Base-by-base conservation (phyloP, 2,797 vertebrate genomes). In the Sebastes itinus region DNA sequence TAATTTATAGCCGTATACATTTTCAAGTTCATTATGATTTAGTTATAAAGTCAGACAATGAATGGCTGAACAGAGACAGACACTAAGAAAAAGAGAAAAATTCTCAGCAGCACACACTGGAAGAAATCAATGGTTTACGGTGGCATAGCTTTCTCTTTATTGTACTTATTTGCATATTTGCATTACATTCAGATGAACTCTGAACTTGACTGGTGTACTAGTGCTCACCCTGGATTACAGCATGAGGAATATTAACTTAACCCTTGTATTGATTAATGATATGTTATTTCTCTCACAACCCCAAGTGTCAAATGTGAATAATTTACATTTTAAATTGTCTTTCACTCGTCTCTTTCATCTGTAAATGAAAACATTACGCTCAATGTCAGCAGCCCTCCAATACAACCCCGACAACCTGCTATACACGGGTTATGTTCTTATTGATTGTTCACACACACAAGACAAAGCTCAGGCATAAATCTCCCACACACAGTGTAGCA, bases 371-470 rank as follows among this genome's bases (percentile, higher is more conserved):
- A 69, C 63, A 75, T 23, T 35, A 58, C 23, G 28, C 52, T 71
- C 67, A 54, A 14, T 76, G 73, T 84, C 56, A 55, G 74, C 49
- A 75, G 67, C 66, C 79, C 35, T 73, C 59, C 54, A 22, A 74
- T 65, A 52, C 63, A 72, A 89, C 72, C 85, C 59, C 6, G 23
- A n/a, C 27, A 77, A 80, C 72, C 82, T 60, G 69, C 73, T 52
- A 58, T 72, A 62, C 79, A 77, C 20, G 61, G 84, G 77, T 84
- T 78, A 79, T 63, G 65, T 63, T 83, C 60, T 42, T 78, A 92
- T 91, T 85, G 89, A 91, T 92, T 84, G 81, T 80, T 92, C 89
- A 88, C 91, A 91, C 71, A 81, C 77, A 80, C 20, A 30, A 84
- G 25, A 77, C 56, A 80, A 79, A 74, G 74, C 75, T 64, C 56